A percentile compares a stretch with the other conserved stretches of the same genome.
Conservation (phyloP, 2,888 invertebrate species). For the Cyclophora albipunctata region DNA sequence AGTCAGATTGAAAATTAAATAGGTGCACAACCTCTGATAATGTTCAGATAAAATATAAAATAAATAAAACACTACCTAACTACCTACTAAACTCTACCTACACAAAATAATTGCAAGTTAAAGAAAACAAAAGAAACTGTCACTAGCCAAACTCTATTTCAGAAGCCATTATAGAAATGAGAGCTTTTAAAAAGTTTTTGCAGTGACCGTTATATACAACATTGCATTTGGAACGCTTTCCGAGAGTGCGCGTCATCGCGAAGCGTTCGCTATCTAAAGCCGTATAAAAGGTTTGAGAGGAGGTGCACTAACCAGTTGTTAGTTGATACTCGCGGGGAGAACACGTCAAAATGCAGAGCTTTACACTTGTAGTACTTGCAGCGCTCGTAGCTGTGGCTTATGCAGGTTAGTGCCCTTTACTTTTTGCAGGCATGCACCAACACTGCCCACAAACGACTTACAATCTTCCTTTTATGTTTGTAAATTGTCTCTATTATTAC, state of each 20-base stretch:
- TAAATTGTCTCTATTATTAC: constrained; percentile 35
- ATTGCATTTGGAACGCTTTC: constrained; percentile 32
- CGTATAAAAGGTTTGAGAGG: constrained; percentile 44
- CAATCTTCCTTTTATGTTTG: constrained; percentile 33
- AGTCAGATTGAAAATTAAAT: too few species aligned
- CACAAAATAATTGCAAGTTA: too few species aligned
- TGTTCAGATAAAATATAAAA: too few species aligned
- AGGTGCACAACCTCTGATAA: too few species aligned
- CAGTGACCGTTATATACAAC: constrained; percentile 47
- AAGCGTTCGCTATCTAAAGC: constrained; percentile 27
- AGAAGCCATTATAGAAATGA: too few species aligned
- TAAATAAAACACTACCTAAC: too few species aligned
- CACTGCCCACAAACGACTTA: constrained; percentile 20
- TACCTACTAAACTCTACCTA: too few species aligned
- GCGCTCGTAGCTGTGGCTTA: constrained; percentile 52
- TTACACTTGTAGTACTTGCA: constrained; percentile 49
- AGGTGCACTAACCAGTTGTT: constrained; percentile 51
- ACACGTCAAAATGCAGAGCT: constrained; percentile 52
- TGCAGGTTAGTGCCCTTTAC: constrained; percentile 68
- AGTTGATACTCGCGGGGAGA: constrained; percentile 33
- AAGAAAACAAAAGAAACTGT: too few species aligned
- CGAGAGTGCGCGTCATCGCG: constrained; percentile 1
- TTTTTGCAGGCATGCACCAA: constrained; percentile 44
- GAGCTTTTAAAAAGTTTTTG: too few species aligned
- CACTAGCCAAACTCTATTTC: too few species aligned